Conservation (phyloP, 1,140 invertebrate genomes). For the Cheumatopsyche charites region DNA sequence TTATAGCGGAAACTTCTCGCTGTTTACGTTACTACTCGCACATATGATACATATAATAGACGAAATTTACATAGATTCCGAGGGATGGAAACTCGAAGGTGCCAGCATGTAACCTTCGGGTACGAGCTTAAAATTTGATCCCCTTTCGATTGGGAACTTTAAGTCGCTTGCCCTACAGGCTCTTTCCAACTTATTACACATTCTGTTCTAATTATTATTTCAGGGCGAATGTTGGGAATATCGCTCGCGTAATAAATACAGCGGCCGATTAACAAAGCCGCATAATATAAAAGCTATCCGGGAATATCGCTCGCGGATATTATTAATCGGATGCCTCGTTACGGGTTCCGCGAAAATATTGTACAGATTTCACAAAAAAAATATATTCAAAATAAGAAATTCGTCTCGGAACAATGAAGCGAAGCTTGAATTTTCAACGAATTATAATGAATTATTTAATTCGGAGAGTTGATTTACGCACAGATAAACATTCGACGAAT, state of each 20-base stretch:
- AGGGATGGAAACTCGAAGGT: background rate
- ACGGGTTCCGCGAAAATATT: too few species aligned
- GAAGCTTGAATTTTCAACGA: too few species aligned
- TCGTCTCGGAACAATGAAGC: too few species aligned
- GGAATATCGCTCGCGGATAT: too few species aligned
- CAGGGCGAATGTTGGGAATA: constrained; percentile 25
- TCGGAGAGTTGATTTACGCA: too few species aligned
- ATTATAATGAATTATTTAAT: too few species aligned
- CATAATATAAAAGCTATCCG: background rate
- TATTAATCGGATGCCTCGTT: too few species aligned
- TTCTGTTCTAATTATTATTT: constrained; percentile 42
- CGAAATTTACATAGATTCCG: background rate
- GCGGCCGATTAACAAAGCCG: background rate
- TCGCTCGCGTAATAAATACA: background rate
- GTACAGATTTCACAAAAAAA: too few species aligned
- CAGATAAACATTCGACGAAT: too few species aligned
- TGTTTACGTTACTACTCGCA: too few species aligned
- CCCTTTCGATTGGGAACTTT: constrained; percentile 42
- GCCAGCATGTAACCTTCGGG: constrained; percentile 10
- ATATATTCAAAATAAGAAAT: too few species aligned
- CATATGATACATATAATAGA: background rate
- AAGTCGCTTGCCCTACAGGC: constrained; percentile 38
- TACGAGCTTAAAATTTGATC: constrained; percentile 39
- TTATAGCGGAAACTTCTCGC: too few species aligned
- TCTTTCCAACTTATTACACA: constrained; percentile 44